These are phyloP conservation scores for Microplitis manilae DNA, from an alignment of 2,888 invertebrate species.

Conservation along the genomic window DNA sequence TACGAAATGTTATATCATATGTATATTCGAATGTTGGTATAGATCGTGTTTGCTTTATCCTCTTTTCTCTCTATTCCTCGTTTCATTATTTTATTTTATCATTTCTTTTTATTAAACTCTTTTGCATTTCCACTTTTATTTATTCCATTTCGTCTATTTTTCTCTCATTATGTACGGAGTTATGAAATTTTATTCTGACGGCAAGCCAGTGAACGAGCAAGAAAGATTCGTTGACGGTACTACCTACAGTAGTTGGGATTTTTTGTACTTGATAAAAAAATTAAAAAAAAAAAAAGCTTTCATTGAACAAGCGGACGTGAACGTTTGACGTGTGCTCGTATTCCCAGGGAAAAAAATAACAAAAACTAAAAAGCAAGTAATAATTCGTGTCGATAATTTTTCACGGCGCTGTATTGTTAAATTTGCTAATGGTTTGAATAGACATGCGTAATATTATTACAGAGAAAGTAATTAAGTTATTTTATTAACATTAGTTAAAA, in stretches of 20 bases:
- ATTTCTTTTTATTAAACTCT: not conserved
- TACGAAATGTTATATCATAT: not conserved
- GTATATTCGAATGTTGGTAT: not conserved
- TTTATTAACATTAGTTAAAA: not conserved
- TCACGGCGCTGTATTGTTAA: not conserved
- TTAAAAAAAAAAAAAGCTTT: not conserved
- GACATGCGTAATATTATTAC: not conserved
- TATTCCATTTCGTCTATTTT: not conserved
- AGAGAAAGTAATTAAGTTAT: not conserved
- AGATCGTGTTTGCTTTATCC: conserved; percentile 6
- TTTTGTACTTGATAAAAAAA: not conserved
- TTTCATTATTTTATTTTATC: not conserved
- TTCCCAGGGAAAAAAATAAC: not conserved
- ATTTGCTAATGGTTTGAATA: not conserved
- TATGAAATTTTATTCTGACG: not conserved
- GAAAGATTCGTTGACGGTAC: not conserved
- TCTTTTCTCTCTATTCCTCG: not conserved
- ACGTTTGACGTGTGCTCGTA: not conserved
- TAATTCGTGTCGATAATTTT: not conserved
- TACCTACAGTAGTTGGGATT: not conserved
- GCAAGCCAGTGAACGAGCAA: not conserved
- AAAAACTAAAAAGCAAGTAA: not conserved
- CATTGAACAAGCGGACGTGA: not conserved
- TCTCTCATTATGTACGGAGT: not conserved
- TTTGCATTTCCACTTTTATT: not conserved